Percentiles rank a stretch among this genome's conserved stretches.
Evolutionary conservation across 2,113 vertebrate species (phyloP).

Genomic region (Brachypteracias leptosomus): DNA sequence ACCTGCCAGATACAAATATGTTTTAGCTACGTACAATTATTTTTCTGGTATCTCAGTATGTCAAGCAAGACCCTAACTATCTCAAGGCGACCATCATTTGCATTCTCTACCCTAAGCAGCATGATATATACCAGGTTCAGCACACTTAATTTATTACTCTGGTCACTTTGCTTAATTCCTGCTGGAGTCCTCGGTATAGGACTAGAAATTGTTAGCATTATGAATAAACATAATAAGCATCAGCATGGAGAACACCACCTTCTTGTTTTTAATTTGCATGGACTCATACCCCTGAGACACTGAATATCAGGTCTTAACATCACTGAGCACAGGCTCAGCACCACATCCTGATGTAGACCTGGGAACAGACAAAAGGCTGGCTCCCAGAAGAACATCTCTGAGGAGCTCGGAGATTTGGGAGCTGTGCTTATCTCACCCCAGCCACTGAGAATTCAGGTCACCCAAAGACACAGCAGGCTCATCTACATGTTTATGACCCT

Average conservation of each 20-base stretch:
- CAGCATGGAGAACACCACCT: not conserved
- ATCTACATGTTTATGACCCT: not conserved
- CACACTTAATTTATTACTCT: constrained; percentile 1
- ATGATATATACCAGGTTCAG: not conserved
- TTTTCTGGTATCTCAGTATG: not conserved
- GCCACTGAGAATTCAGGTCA: not conserved
- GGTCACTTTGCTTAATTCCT: constrained; percentile 11
- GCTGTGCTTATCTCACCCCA: not conserved
- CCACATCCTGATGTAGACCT: not conserved
- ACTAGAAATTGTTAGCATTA: not conserved
- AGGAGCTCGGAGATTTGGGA: not conserved
- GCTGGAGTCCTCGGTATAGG: not conserved
- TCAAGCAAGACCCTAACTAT: not conserved
- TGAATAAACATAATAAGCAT: not conserved
- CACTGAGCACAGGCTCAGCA: not conserved
- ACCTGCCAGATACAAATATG: not conserved
- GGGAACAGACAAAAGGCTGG: not conserved
- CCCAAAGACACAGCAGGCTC: not conserved
- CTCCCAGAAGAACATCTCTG: not conserved
- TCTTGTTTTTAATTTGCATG: not conserved
- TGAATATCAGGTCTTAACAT: not conserved
- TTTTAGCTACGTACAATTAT: not conserved
- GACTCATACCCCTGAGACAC: not conserved
- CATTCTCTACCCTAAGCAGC: not conserved
- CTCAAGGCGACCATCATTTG: not conserved